phyloP scores from a whole-genome alignment of 2,888 invertebrate species.

The Tromatobia lineatoria region DNA sequence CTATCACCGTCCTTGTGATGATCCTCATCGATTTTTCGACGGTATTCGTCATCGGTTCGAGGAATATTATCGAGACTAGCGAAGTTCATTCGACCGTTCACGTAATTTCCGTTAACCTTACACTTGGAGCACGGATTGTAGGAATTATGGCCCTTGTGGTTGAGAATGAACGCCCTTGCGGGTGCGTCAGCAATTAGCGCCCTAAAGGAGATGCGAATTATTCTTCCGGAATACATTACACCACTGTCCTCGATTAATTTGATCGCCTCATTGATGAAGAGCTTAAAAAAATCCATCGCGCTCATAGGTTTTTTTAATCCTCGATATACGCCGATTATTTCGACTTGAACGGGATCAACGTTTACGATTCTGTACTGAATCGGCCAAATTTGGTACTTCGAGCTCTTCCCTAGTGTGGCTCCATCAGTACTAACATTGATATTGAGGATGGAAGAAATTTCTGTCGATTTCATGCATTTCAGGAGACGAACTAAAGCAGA shows the following conservation, averaged over 20 bases:
- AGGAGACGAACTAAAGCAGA: constrained; percentile 27
- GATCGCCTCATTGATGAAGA: constrained; percentile 68
- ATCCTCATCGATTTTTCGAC: constrained; percentile 44
- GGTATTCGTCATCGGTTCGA: constrained; percentile 68
- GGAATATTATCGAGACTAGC: constrained; percentile 56
- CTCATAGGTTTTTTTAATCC: constrained; percentile 66
- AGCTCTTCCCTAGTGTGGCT: constrained; percentile 36
- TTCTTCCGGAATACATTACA: constrained; percentile 3
- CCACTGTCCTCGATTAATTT: constrained; percentile 52
- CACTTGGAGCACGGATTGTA: constrained; percentile 9
- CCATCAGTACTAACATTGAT: constrained; percentile 63
- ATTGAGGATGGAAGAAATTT: constrained; percentile 33
- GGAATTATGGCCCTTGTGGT: constrained; percentile 9
- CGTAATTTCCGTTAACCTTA: constrained; percentile 1
- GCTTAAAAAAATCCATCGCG: constrained; percentile 61
- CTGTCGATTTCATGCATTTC: neutral
- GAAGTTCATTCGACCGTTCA: constrained; percentile 9
- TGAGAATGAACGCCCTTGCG: constrained; percentile 8
- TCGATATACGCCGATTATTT: constrained; percentile 69
- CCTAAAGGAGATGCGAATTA: constrained; percentile 6
- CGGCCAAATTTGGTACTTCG: constrained; percentile 66
- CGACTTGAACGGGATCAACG: constrained; percentile 28
- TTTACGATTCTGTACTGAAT: constrained; percentile 62
- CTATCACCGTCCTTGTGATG: constrained; percentile 56
- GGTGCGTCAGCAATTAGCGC: constrained; percentile 8